Conservation (phyloP, 2,797 vertebrate species). For the Craterocephalus amniculus region DNA sequence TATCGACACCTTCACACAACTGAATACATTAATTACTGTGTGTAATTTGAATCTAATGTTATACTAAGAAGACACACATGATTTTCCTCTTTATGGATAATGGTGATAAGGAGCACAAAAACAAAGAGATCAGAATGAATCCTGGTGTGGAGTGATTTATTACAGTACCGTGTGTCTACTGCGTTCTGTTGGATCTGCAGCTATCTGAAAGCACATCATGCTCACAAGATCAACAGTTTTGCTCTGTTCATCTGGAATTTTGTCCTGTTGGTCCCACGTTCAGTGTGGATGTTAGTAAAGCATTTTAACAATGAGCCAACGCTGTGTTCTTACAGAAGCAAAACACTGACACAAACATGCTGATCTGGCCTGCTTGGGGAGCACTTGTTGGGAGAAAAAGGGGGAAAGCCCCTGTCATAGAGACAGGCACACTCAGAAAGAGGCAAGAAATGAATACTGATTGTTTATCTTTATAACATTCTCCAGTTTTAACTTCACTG, state of each 20-base stretch:
- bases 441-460: slow-evolving; percentile 54
- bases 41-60: slow-evolving; percentile 76
- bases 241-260: slow-evolving; percentile 19
- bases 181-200: slow-evolving; percentile 51
- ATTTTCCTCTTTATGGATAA: slow-evolving; percentile 51
- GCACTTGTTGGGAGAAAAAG: slow-evolving; percentile 5
- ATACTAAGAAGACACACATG: slow-evolving; percentile 68
- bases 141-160: slow-evolving; percentile 52
- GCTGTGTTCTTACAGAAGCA: slow-evolving; percentile 62
- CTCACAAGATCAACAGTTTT: slow-evolving; percentile 15
- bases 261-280: slow-evolving; percentile 56
- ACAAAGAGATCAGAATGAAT: slow-evolving; percentile 50
- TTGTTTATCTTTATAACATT: slow-evolving; percentile 39
- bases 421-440: slow-evolving; percentile 24
- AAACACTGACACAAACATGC: slow-evolving; percentile 62
- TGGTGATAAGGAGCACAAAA: slow-evolving; percentile 59
- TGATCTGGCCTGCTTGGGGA: slow-evolving; percentile 41
- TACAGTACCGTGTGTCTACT: slow-evolving; percentile 29
- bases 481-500: slow-evolving; percentile 23
- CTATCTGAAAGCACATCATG: slow-evolving; percentile 41
- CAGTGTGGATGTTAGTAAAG: slow-evolving; percentile 50
- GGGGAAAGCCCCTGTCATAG: slow-evolving; percentile 8
- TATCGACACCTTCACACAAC: slow-evolving; percentile 73
- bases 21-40: slow-evolving; percentile 59
- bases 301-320: slow-evolving; percentile 37